phyloP scores from a whole-genome alignment of 2,888 invertebrate genomes.

The Pasiphila rectangulata region DNA sequence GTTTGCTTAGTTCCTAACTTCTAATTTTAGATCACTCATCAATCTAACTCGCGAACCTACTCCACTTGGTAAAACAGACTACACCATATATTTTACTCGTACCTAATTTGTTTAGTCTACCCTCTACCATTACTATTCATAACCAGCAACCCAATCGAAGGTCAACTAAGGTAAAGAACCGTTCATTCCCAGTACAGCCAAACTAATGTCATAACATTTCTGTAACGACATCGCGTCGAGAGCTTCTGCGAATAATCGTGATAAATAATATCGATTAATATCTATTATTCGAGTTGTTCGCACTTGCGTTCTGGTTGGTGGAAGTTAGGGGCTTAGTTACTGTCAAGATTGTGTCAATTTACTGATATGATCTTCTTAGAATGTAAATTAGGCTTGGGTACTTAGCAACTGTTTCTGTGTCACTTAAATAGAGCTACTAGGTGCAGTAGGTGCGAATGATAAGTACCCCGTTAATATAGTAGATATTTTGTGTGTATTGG shows the following conservation, averaged over 20 bases:
- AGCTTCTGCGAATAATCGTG: conserved; percentile 48
- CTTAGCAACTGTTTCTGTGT: too few relatives aligned
- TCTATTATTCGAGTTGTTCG: conserved; percentile 46
- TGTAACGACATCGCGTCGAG: conserved; percentile 22
- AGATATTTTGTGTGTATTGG: too few relatives aligned
- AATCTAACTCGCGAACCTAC: too few relatives aligned
- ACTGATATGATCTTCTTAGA: neutral
- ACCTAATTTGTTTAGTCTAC: neutral
- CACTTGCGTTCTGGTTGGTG: conserved; percentile 28
- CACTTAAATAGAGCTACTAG: too few relatives aligned
- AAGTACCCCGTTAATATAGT: too few relatives aligned
- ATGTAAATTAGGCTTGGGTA: too few relatives aligned
- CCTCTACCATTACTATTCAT: neutral
- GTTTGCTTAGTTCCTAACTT: too few relatives aligned
- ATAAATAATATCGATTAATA: conserved; percentile 59
- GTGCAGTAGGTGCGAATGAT: too few relatives aligned
- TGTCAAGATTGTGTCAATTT: neutral
- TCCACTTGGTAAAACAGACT: too few relatives aligned
- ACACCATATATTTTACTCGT: too few relatives aligned
- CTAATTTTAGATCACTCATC: too few relatives aligned
- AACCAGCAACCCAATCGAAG: conserved; percentile 2
- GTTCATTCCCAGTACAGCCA: neutral
- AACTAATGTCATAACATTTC: conserved; percentile 22
- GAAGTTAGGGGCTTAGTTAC: conserved; percentile 31
- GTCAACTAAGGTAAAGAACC: conserved; percentile 2